Evolutionary conservation across 2,797 vertebrate genomes (phyloP), one percentile per base, ranked within the genome.

Genomic region (Scomberomorus guttatus): DNA sequence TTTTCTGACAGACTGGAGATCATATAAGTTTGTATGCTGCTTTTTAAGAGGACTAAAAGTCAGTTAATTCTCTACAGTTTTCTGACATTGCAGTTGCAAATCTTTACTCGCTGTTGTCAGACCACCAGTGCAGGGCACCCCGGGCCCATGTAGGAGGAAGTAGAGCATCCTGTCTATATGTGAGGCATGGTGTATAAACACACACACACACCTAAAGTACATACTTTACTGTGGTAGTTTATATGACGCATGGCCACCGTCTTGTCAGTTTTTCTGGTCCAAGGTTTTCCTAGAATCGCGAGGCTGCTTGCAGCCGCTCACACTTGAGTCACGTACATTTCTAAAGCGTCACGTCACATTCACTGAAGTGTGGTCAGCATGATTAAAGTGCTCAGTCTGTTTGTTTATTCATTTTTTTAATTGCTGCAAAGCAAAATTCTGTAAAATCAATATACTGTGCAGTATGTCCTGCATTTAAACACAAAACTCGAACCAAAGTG

Each of bases 131-230:
- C 42, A 50, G n/a, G 37, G 37, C 44, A 69, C 39, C 24, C 25
- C 2, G 2, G n/a, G 22, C 57, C 48, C 32, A 3, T 77, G 46
- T 17, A 66, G 51, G 51, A 85, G 88, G 73, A 91, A 80, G 61
- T 65, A 61, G 32, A 54, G 75, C 75, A 82, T 83, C 86, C 82
- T 87, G 84, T 67, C 54, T 75, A 22, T 75, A 22, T 51, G 37
- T 27, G 44, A 63, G 52, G 37, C 73, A 70, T 32, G 0, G 25
- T n/a, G 51, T 61, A 78, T 46, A 58, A 42, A 27, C 52, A 69
- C 59, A 73, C 20, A 32, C 48, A 46, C n/a, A 52, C 57, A 24
- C 64, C 13, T 25, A n/a, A 20, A n/a, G 55, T 2, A 17, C 44
- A 77, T 14, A 18, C 10, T 10, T 59, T 72, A 14, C 51, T 70